Evolutionary conservation across 2,113 vertebrate genomes (phyloP).

Genomic region (Hydropotes inermis): DNA sequence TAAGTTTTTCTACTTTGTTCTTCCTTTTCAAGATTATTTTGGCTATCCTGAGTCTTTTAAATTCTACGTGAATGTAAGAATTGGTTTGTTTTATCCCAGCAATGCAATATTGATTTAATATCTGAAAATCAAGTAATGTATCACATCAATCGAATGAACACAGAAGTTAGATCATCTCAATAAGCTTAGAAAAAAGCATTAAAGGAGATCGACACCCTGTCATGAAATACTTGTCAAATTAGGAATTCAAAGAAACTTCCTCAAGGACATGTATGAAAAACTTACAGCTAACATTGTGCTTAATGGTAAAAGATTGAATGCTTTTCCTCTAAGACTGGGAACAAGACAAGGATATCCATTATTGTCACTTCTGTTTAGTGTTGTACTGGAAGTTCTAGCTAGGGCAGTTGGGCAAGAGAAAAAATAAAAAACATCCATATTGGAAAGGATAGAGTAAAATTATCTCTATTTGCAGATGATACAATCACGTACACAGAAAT

Average conservation of each 20-base stretch:
- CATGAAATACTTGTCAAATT: background rate
- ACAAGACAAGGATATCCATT: background rate
- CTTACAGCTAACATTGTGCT: background rate
- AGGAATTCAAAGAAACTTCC: background rate
- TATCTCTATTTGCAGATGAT: background rate
- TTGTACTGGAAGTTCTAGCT: background rate
- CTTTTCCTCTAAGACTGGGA: background rate
- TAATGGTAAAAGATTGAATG: background rate
- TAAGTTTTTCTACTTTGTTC: background rate
- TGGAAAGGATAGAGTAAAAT: background rate
- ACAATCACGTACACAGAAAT: background rate
- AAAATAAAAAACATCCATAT: background rate
- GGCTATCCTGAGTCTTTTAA: background rate
- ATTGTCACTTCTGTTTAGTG: background rate
- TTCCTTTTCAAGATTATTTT: background rate
- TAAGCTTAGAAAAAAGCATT: background rate
- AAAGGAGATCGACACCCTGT: background rate
- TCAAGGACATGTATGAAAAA: background rate
- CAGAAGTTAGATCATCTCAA: background rate
- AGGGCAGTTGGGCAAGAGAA: background rate
- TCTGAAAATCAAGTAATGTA: background rate
- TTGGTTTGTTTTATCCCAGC: background rate
- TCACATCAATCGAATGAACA: background rate
- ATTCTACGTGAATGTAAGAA: background rate
- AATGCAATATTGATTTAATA: background rate